Conservation (phyloP, 2,888 invertebrate genomes). For the Ormyrus nitidulus region DNA sequence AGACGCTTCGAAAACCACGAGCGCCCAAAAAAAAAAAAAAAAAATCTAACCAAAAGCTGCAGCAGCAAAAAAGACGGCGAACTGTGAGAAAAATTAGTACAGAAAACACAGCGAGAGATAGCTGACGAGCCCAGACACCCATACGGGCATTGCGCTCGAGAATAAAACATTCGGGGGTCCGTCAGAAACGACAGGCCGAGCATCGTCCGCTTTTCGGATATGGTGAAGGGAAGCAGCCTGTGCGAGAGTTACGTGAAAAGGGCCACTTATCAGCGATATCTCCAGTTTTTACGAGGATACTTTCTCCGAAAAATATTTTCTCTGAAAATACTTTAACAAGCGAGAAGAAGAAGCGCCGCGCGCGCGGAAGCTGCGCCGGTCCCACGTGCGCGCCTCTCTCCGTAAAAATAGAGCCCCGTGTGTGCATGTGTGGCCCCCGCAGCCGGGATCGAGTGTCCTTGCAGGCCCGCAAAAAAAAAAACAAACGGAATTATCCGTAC, state of each 20-base stretch:
- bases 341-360: conserved; percentile 1
- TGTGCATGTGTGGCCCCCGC: conserved; percentile 38
- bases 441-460: conserved; percentile 45
- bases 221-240: not conserved
- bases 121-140: conserved; percentile 5
- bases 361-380: not conserved
- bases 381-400: conserved; percentile 12
- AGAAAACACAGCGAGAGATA: conserved; percentile 17
- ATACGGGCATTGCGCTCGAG: not conserved
- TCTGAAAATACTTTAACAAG: conserved; percentile 55
- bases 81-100: conserved; percentile 45
- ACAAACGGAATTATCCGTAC: conserved; percentile 33
- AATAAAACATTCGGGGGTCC: conserved; percentile 27
- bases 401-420: conserved; percentile 43
- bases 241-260: conserved; percentile 50
- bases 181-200: conserved; percentile 28
- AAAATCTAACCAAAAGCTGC: conserved; percentile 15
- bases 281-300: conserved; percentile 57
- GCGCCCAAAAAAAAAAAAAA: conserved; percentile 17
- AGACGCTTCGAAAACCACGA: conserved; percentile 27
- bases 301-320: conserved; percentile 57
- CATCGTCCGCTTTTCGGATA: conserved; percentile 3
- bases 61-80: conserved; percentile 6
- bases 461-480: not conserved
- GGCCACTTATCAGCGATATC: conserved; percentile 59